Base-by-base conservation (phyloP, 2,113 vertebrate genomes). In the Bufo gargarizans region DNA sequence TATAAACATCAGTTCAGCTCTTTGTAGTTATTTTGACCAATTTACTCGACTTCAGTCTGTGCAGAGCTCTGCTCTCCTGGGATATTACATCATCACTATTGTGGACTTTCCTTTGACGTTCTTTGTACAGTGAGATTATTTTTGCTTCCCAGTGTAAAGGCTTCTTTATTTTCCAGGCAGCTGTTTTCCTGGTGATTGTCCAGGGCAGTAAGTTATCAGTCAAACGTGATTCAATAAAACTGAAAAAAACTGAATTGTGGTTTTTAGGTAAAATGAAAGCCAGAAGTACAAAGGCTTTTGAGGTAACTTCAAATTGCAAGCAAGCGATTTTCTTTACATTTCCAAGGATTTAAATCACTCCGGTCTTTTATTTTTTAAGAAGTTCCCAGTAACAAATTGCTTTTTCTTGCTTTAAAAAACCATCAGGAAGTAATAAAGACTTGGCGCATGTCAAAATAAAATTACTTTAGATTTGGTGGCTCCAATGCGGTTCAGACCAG, bases 201-300 rank as follows among this genome's bases (percentile, higher is more conserved):
- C 49, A 69, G 14, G 63, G 77, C 49, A 80, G 49, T 87, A 58
- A 87, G 33, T 61, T 82, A 82, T 83, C 87, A 87, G 58, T 87
- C 76, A 82, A 17, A 65, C n/a, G 47, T 84, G 14, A 84, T 82
- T 77, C 61, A 65, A 16, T 19, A 17, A 45, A 76, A 65, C 63
- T 80, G 72, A 22, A 71, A 1, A 58, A 47, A 78, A 86, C 33
- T 63, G 79, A 59, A 55, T 63, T 76, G 69, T 49, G 80, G 33
- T 77, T 84, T 76, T 84, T 84, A 10, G 4, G 19, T 4, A 43
- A 61, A 50, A 81, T 71, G 10, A 45, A 47, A 72, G 55, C 45
- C 77, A 83, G 71, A 84, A 88, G 58, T 69, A 67, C 8, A 84
- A 88, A 84, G 87, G 69, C 79, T 88, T 77, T 53, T 77, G 77